These are phyloP conservation scores for Papilio polytes DNA, from an alignment of 1,140 invertebrate species.

Conservation along the genomic window DNA sequence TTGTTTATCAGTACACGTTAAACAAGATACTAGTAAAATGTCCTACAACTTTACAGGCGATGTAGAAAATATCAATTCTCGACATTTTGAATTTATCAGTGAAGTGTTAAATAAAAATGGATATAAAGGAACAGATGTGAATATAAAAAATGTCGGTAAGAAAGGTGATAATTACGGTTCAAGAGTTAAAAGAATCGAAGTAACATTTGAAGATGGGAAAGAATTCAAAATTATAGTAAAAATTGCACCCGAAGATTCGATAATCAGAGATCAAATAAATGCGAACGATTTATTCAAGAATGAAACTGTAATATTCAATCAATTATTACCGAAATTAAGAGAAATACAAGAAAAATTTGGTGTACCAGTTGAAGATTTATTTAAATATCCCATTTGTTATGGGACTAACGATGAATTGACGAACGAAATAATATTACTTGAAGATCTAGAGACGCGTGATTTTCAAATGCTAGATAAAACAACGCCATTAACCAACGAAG, in stretches of 20 bases:
- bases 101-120: constrained; percentile 30
- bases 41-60: constrained; percentile 17
- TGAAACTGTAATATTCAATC: constrained; percentile 23
- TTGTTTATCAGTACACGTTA: not conserved
- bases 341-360: constrained; percentile 61
- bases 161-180: constrained; percentile 33
- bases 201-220: constrained; percentile 5
- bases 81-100: constrained; percentile 30
- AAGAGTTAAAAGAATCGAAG: constrained; percentile 19
- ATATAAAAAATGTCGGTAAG: not conserved
- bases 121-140: constrained; percentile 4
- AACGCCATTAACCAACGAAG: constrained; percentile 70
- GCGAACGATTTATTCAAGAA: constrained; percentile 18
- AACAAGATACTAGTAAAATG: constrained; percentile 5
- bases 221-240: constrained; percentile 31
- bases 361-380: constrained; percentile 50
- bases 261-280: not conserved
- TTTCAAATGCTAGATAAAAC: constrained; percentile 80
- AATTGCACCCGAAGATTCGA: constrained; percentile 19
- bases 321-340: constrained; percentile 60
- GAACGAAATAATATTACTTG: constrained; percentile 82
- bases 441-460: constrained; percentile 80
- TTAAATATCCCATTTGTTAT: constrained; percentile 73
- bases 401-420: constrained; percentile 59
- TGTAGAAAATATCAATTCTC: not conserved